These are phyloP conservation scores for Ichneumoninae sp. DNA, from an alignment of 2,888 invertebrate genomes.

Conservation along the genomic window DNA sequence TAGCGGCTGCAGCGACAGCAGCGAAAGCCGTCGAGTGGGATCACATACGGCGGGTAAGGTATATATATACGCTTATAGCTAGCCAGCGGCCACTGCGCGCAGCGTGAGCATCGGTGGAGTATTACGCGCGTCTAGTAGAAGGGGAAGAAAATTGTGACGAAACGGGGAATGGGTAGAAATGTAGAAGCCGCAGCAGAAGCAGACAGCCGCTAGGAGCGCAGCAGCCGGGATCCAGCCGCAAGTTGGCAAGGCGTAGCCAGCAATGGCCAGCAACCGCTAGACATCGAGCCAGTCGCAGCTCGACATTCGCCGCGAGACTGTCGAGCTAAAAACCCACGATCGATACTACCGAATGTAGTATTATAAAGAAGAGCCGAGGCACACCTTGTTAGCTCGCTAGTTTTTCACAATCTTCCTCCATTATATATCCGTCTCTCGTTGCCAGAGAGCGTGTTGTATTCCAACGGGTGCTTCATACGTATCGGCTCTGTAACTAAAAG, in stretches of 20 bases:
- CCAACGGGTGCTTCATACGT: background rate
- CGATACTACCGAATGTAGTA: conserved; percentile 54
- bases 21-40: conserved; percentile 63
- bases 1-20: conserved; percentile 45
- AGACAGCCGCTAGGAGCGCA: conserved; percentile 61
- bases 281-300: conserved; percentile 68
- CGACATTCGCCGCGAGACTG: conserved; percentile 70
- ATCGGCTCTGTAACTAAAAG: background rate
- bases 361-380: conserved; percentile 62
- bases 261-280: conserved; percentile 61
- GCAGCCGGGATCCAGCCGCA: conserved; percentile 63
- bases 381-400: conserved; percentile 55
- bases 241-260: conserved; percentile 68
- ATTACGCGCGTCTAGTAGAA: conserved; percentile 16
- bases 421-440: background rate
- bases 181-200: conserved; percentile 62
- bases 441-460: background rate
- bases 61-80: background rate
- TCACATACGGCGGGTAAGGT: conserved; percentile 62
- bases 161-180: conserved; percentile 56
- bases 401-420: background rate
- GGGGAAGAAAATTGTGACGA: conserved; percentile 61
- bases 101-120: conserved; percentile 11
- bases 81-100: conserved; percentile 31
- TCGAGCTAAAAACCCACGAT: conserved; percentile 61